Conservation (phyloP, 53 echinoderm and acorn worm genomes). For the Actinopyga echinites region DNA sequence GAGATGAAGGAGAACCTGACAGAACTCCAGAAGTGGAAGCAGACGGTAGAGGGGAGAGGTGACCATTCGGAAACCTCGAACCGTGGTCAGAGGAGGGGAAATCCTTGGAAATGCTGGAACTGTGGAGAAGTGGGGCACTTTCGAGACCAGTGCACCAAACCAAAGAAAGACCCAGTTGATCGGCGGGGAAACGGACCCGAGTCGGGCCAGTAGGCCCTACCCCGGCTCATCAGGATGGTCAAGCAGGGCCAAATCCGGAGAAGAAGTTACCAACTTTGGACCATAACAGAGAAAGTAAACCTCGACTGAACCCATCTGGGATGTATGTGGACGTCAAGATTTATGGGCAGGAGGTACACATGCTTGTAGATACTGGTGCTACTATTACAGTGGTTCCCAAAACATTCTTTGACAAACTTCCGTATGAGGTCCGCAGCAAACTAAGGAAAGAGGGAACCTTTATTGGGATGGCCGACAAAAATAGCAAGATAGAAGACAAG, state of each 20-base stretch:
- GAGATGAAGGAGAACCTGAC: slow-evolving; percentile 8
- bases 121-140: neutral
- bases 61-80: neutral
- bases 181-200: neutral
- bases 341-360: neutral
- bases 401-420: no score
- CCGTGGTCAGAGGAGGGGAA: neutral
- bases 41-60: neutral
- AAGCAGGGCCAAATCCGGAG: neutral
- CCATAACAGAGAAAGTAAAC: neutral
- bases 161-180: neutral
- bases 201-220: slow-evolving; percentile 1
- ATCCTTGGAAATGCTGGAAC: neutral
- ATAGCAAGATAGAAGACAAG: neutral
- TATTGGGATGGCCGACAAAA: no score
- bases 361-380: neutral
- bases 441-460: no score
- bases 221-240: neutral
- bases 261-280: neutral
- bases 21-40: neutral
- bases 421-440: no score
- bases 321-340: neutral
- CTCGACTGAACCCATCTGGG: neutral
- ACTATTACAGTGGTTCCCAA: no score
- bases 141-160: neutral